phyloP scores from a whole-genome alignment of 2,113 vertebrate genomes.

The Seriola dumerili region DNA sequence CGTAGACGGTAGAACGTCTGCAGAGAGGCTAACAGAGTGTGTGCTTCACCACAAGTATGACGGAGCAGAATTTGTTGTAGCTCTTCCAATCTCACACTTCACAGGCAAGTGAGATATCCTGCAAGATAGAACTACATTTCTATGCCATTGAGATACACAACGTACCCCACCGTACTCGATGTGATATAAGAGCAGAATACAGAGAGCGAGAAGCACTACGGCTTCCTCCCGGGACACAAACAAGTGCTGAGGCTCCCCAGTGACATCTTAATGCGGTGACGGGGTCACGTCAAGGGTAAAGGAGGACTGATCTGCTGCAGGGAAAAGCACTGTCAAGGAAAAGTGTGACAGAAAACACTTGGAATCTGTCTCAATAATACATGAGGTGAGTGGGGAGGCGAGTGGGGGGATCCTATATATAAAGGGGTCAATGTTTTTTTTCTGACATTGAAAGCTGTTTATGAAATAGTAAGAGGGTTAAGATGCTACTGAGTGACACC shows the following conservation, averaged over 20 bases:
- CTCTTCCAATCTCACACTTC: neutral
- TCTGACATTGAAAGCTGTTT: neutral
- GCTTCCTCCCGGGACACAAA: conserved; percentile 14
- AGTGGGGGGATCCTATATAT: no score
- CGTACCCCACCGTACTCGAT: neutral
- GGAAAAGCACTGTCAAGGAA: conserved; percentile 11
- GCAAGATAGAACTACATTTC: neutral
- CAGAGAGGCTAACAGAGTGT: no score
- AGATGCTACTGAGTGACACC: neutral
- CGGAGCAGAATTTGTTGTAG: neutral
- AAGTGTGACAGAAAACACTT: conserved; percentile 24
- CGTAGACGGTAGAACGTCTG: neutral
- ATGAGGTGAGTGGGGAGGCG: neutral
- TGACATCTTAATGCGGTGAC: conserved; percentile 43
- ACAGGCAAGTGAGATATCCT: neutral
- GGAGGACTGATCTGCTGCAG: conserved; percentile 22
- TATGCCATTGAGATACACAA: neutral
- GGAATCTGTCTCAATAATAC: conserved; percentile 43
- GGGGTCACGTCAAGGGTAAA: conserved; percentile 62
- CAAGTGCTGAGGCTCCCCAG: conserved; percentile 23
- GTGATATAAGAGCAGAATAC: conserved; percentile 6
- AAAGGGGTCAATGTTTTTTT: neutral
- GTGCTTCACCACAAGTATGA: neutral
- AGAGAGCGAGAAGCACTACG: conserved; percentile 2
- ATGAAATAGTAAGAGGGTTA: neutral